Evolutionary conservation across 1,140 invertebrate genomes (phyloP), one percentile per base, ranked within the genome.

Genomic region (Heliconius hermathena): DNA sequence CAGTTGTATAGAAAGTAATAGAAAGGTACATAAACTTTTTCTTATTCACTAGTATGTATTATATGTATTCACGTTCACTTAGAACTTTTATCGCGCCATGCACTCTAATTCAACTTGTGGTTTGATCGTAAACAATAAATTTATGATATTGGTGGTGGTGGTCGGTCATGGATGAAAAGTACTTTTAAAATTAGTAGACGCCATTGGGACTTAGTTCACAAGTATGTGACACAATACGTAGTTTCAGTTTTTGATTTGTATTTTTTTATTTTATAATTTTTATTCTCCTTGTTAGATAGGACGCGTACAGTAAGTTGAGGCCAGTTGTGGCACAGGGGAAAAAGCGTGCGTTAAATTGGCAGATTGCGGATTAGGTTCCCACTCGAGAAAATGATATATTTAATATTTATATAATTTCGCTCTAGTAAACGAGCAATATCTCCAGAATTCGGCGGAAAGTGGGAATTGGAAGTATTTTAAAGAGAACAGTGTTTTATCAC

Each of bases 51-150:
- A 66, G 60, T 36, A 74, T 41, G 26, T 74, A n/a, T n/a, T n/a
- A n/a, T n/a, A 70, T 66, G 38, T 71, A 70, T 66, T 71, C 73
- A 74, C 54, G 52, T 79, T 81, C 82, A 70, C 75, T 76, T 75
- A 73, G 54, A 77, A 79, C n/a, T 79, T 77, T 80, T 79, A 73
- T 81, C 73, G 66, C 72, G 81, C 76, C 79, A 78, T 77, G 82
- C 76, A 85, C 81, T 84, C 83, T 86, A 84, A 89, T 88, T 86
- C 84, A 70, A 80, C 72, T 80, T 86, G 83, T 78, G 84, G 78
- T 81, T 78, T 76, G 60, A 79, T 85, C 85, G 86, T 89, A 86
- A 87, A 79, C 78, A 82, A 71, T 80, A 77, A 80, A 87, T 89
- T 89, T 89, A 89, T 79, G 78, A 82, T 78, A 82, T 84, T 77